Base-by-base conservation (phyloP, 2,888 invertebrate genomes). In the Cheilosia impressa region DNA sequence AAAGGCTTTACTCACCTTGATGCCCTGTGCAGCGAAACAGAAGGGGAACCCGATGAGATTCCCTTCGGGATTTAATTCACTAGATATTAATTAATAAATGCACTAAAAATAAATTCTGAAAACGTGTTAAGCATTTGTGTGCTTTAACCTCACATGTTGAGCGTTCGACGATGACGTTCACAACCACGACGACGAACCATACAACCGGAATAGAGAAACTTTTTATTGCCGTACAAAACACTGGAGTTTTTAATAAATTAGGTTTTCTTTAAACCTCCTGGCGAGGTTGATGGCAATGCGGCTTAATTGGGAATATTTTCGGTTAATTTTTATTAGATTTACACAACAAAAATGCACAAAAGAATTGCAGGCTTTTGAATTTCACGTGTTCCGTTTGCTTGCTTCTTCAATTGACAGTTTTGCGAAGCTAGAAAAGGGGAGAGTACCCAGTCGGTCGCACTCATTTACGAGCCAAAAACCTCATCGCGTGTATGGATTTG, bases 141-240 rank as follows among this genome's bases (percentile, higher is more conserved):
- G 88, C 82, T 90, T 90, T 91, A 91, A 91, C 91, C 91, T 91
- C 91, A 91, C 91, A 91, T 91, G 90, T 89, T 90, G 88, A 89
- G 89, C 90, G 89, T 88, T 53, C 55, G 77, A 62, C 65, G 79
- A 58, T 72, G 76, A 77, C 68, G 69, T 75, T 73, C 82, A 83
- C 78, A 62, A 68, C 15, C 76, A 68, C 68, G 77, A 52, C 52
- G 76, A 75, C 55, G 69, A 72, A 47, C 68, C 69, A 81, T 52
- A 62, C 62, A 62, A 77, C 68, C 68, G 69, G 62, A 62, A 71
- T 65, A 72, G 57, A 65, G 71, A 65, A 72, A 10, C 71, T 78
- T 65, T 52, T 69, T 63, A 34, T 65, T 58, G 24, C 41, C n/a
- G 22, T 63, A 7, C 5, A 63, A 82, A 76, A 57, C 77, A 73